Evolutionary conservation across 2,888 invertebrate genomes (phyloP).

Genomic region (Micoletzkya japonica): DNA sequence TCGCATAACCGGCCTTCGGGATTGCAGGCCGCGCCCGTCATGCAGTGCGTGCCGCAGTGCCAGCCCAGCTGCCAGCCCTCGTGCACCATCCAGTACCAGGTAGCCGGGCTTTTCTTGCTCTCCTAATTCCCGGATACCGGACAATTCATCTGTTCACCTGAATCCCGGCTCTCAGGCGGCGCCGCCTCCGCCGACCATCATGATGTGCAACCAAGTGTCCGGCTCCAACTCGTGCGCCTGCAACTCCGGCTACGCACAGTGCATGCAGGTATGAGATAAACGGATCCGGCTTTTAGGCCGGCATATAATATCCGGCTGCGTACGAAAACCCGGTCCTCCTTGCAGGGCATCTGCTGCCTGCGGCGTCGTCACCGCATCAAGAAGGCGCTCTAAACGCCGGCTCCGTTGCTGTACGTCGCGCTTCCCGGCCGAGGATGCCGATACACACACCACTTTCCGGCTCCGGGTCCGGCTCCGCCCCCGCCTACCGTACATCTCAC

Average conservation of each 20-base stretch:
- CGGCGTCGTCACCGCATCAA: constrained; percentile 54
- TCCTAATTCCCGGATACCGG: neutral
- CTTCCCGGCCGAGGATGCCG: too few species aligned
- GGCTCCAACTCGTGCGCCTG: constrained; percentile 48
- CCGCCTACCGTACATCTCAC: neutral
- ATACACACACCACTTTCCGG: neutral
- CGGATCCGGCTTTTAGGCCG: neutral
- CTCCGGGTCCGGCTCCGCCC: neutral
- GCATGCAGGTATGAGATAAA: constrained; percentile 43
- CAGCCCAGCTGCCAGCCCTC: constrained; percentile 52
- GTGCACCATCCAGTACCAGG: constrained; percentile 40
- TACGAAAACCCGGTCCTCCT: neutral
- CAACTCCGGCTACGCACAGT: constrained; percentile 55
- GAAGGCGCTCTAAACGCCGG: constrained; percentile 35
- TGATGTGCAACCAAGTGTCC: constrained; percentile 44
- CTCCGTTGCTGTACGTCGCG: too few species aligned
- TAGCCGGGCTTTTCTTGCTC: neutral
- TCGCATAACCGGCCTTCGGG: neutral
- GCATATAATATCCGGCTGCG: neutral
- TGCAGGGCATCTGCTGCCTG: constrained; percentile 55
- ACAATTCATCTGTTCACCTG: neutral
- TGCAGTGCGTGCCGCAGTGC: constrained; percentile 56
- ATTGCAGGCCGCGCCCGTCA: constrained; percentile 47
- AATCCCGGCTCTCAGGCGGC: constrained; percentile 33
- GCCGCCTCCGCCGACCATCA: constrained; percentile 48